phyloP scores from a whole-genome alignment of 2,113 vertebrate species.

The Bujurquina vittata region DNA sequence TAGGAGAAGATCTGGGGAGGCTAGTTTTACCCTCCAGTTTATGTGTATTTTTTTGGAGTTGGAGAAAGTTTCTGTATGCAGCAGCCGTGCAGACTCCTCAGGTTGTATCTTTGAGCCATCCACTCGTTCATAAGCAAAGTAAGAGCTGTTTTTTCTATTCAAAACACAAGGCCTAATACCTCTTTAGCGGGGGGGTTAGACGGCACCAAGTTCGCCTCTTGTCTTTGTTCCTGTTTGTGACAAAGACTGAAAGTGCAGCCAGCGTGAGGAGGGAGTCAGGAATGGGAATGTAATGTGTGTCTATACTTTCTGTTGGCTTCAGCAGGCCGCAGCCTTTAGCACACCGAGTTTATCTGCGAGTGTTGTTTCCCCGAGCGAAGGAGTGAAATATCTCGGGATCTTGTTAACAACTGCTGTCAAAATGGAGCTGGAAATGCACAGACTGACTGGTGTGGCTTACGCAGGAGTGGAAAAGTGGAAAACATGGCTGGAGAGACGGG shows the following conservation, averaged over 20 bases:
- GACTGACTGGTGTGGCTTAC: not conserved
- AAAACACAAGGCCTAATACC: not conserved
- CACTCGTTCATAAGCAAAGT: not conserved
- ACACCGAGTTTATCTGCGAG: not conserved
- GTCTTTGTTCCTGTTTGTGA: not conserved
- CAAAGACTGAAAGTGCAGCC: not conserved
- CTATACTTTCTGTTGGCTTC: not conserved
- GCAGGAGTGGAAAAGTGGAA: not conserved
- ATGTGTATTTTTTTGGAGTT: too few species aligned
- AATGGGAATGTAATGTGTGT: not conserved
- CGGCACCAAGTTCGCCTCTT: not conserved
- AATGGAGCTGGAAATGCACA: not conserved
- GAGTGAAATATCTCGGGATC: not conserved
- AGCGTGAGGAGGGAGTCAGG: not conserved
- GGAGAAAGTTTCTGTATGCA: not conserved
- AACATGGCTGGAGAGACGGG: not conserved
- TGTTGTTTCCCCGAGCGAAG: not conserved
- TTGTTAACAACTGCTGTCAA: not conserved
- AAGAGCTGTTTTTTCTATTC: not conserved
- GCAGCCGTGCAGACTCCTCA: not conserved
- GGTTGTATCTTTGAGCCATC: not conserved
- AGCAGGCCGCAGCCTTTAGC: not conserved
- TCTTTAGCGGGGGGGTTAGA: rapidly evolving
- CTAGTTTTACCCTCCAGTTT: too few species aligned
- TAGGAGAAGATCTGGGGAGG: too few species aligned